A percentile compares a stretch with the other conserved stretches of the same genome.
Evolutionary conservation across 2,888 invertebrate genomes (phyloP).

Genomic region (Anoncus sp.): DNA sequence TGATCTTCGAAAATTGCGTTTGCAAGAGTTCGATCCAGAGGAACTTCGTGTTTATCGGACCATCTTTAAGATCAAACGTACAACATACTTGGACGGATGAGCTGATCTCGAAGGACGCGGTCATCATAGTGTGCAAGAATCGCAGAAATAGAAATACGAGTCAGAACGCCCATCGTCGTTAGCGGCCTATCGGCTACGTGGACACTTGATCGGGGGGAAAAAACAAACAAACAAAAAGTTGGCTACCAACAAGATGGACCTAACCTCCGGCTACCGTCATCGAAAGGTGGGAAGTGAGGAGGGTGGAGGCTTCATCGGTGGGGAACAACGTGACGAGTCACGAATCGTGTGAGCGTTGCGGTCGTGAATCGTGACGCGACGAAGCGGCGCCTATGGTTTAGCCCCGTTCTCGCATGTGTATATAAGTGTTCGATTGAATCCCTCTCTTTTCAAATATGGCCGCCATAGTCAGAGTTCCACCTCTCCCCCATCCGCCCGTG

Average conservation of each 20-base stretch:
- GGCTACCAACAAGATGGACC: conserved; percentile 69
- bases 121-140: conserved; percentile 59
- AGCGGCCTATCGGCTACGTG: conserved; percentile 58
- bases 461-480: conserved; percentile 33
- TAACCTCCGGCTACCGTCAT: conserved; percentile 46
- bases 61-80: conserved; percentile 5
- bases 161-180: conserved; percentile 63
- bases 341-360: conserved; percentile 55
- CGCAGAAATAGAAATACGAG: conserved; percentile 60
- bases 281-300: conserved; percentile 48
- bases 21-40: not conserved
- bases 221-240: conserved; percentile 26
- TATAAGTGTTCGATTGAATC: conserved; percentile 52
- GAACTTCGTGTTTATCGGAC: conserved; percentile 6
- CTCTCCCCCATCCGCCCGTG: conserved; percentile 16
- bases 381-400: conserved; percentile 62
- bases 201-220: conserved; percentile 29
- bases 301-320: conserved; percentile 40
- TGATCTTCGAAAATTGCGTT: not conserved
- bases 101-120: conserved; percentile 26
- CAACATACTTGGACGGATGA: not conserved
- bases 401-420: conserved; percentile 46
- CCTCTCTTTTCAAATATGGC: conserved; percentile 60
- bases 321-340: conserved; percentile 59
- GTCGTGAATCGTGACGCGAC: conserved; percentile 64